A percentile compares a stretch with the other conserved stretches of the same genome.
phyloP scores from a whole-genome alignment of 2,113 vertebrate genomes.

The Tiliqua scincoides region DNA sequence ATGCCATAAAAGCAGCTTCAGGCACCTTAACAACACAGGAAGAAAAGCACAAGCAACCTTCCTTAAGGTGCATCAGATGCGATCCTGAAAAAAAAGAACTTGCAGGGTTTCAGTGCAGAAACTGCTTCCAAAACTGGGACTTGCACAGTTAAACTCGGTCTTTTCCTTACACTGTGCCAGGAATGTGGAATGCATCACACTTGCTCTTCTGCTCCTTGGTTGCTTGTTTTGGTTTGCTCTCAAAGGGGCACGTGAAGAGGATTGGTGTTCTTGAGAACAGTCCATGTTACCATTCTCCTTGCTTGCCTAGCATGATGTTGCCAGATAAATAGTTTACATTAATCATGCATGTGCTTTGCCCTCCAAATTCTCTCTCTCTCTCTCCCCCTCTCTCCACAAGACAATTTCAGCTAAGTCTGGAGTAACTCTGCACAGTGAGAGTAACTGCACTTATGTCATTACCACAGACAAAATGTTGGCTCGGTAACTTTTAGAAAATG shows the following conservation, averaged over 20 bases:
- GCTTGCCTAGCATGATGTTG: not conserved
- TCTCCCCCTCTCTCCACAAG: not conserved
- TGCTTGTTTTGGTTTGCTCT: not conserved
- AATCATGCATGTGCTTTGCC: not conserved
- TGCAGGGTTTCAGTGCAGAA: not conserved
- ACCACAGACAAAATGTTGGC: not conserved
- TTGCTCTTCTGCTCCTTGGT: not conserved
- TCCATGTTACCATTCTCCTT: not conserved
- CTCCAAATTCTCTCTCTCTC: too few relatives aligned
- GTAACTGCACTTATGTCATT: not conserved
- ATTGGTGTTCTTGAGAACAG: not conserved
- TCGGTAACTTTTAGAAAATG: not conserved
- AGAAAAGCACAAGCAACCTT: not conserved
- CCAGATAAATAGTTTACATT: not conserved
- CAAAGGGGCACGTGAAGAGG: not conserved
- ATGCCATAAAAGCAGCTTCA: not conserved
- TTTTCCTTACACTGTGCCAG: not conserved
- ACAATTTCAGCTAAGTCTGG: not conserved
- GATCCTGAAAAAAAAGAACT: not conserved
- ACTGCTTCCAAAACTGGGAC: not conserved
- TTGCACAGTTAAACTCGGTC: not conserved
- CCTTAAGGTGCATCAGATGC: not conserved
- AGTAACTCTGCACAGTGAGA: not conserved
- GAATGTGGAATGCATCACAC: not conserved
- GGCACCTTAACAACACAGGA: too few relatives aligned